A percentile compares a stretch with the other conserved stretches of the same genome.
Conservation (phyloP, 2,797 vertebrate genomes). For the Danio jaintianensis region DNA sequence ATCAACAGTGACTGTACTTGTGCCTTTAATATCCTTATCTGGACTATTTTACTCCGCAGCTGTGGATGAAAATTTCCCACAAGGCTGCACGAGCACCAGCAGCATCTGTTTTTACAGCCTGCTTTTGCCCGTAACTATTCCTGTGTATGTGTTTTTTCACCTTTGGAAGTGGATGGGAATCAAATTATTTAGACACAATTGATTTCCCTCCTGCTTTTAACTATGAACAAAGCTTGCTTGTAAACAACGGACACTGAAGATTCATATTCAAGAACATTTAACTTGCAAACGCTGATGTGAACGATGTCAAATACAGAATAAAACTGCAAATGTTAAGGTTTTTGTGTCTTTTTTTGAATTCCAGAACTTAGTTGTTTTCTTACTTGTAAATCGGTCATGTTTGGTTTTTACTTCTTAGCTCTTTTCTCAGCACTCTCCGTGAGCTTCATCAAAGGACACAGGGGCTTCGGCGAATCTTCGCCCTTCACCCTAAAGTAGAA, state of each 20-base stretch:
- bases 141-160: conserved; percentile 94
- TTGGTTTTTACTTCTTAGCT: conserved; percentile 30
- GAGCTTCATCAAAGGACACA: conserved; percentile 78
- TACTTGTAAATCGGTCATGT: not conserved
- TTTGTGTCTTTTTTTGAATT: not conserved
- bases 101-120: conserved; percentile 95
- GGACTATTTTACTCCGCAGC: conserved; percentile 89
- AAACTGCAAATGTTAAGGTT: not conserved
- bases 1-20: conserved; percentile 86
- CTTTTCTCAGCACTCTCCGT: conserved; percentile 16
- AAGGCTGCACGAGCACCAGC: conserved; percentile 87
- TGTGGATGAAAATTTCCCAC: conserved; percentile 89
- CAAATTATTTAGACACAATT: conserved; percentile 94
- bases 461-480: conserved; percentile 66
- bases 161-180: conserved; percentile 95
- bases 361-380: not conserved
- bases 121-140: conserved; percentile 88
- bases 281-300: not conserved
- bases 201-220: conserved; percentile 33
- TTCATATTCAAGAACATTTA: conserved; percentile 17
- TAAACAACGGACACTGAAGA: not conserved
- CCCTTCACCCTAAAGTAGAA: conserved; percentile 83
- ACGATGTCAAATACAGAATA: conserved; percentile 6
- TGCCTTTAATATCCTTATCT: conserved; percentile 86
- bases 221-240: conserved; percentile 11